phyloP scores from a whole-genome alignment of 2,113 vertebrate genomes.

The Phalacrocorax carbo region DNA sequence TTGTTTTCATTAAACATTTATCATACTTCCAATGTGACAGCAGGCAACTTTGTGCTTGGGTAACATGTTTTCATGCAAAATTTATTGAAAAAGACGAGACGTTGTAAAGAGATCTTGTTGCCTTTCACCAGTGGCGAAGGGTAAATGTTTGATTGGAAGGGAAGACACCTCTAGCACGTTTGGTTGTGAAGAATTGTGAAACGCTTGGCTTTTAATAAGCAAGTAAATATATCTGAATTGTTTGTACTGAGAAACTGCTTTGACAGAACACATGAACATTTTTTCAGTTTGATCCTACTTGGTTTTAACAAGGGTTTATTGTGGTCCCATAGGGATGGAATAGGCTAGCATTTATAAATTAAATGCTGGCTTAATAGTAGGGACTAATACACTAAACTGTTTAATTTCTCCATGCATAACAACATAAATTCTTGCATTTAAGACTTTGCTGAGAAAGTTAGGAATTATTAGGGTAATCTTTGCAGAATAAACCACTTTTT shows the following conservation, averaged over 20 bases:
- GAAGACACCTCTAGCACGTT: slow-evolving; percentile 12
- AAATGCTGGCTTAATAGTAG: neutral
- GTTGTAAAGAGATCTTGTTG: slow-evolving; percentile 86
- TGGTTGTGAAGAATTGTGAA: neutral
- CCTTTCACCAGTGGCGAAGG: slow-evolving; percentile 86
- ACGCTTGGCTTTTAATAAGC: neutral
- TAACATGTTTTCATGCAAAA: slow-evolving; percentile 95
- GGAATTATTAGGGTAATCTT: neutral
- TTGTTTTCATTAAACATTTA: slow-evolving; percentile 99
- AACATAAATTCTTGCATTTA: neutral
- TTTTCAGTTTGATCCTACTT: neutral
- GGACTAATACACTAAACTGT: neutral
- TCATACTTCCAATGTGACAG: slow-evolving; percentile 91
- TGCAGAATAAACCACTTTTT: neutral
- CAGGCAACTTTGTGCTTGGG: slow-evolving; percentile 88
- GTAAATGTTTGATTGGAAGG: slow-evolving; percentile 80
- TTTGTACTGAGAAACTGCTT: neutral
- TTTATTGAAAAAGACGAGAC: slow-evolving; percentile 90
- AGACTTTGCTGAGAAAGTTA: neutral
- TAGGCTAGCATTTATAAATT: neutral
- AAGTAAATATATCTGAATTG: neutral
- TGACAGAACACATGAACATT: fast-evolving
- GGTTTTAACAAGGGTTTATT: neutral
- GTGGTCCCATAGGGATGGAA: fast-evolving
- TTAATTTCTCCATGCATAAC: neutral